phyloP scores from a whole-genome alignment of 2,113 vertebrate genomes.

The Syngnathus floridae region DNA sequence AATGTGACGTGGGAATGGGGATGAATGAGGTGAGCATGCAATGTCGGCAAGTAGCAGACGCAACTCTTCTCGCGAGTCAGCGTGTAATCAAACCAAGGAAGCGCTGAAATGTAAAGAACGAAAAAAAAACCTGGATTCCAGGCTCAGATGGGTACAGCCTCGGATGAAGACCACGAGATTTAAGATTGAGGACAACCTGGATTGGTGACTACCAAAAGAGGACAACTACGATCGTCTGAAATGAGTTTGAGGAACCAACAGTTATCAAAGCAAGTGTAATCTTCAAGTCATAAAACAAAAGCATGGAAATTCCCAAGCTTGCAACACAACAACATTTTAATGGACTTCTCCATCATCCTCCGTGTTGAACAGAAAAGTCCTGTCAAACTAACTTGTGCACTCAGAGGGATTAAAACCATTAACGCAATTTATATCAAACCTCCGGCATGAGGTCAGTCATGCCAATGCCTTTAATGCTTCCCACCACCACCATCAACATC shows the following conservation, averaged over 20 bases:
- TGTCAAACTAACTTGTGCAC: constrained; percentile 25
- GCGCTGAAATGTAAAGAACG: too few relatives aligned
- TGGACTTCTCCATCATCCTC: constrained; percentile 3
- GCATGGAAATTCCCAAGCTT: background rate
- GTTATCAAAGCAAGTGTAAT: background rate
- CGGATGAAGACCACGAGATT: background rate
- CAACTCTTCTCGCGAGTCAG: too few relatives aligned
- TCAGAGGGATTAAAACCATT: constrained; percentile 66
- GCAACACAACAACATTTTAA: constrained; percentile 1
- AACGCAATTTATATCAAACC: constrained; percentile 65
- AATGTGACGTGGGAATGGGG: too few relatives aligned
- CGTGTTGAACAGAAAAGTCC: background rate
- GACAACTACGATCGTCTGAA: background rate
- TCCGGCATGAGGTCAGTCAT: constrained; percentile 47
- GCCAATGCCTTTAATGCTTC: constrained; percentile 17
- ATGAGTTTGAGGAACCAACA: background rate
- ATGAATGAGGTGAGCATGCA: too few relatives aligned
- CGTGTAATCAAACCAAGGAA: too few relatives aligned
- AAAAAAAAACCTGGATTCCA: too few relatives aligned
- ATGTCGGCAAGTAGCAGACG: too few relatives aligned
- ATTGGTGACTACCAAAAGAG: background rate
- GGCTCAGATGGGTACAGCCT: background rate
- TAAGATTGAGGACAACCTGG: background rate
- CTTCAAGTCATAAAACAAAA: background rate
- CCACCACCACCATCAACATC: constrained; percentile 17